Evolutionary conservation across 2,797 vertebrate genomes (phyloP).

Genomic region (Propithecus perrieri): DNA sequence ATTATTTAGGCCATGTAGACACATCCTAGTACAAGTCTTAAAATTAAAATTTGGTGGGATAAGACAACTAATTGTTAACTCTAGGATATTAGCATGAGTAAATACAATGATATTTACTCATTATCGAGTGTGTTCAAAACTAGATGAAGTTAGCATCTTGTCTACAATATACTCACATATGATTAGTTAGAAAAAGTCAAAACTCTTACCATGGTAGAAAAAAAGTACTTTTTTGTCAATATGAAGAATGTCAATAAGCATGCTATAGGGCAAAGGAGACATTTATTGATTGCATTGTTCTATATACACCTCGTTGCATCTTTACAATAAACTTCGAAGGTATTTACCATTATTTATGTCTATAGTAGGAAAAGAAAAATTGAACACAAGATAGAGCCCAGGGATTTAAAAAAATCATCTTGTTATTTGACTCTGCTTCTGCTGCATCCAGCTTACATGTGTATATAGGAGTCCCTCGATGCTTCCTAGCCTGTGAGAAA

Average conservation of each 20-base stretch:
- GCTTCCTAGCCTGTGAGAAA: not conserved
- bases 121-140: not conserved
- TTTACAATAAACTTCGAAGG: not conserved
- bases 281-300: not conserved
- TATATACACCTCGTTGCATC: not conserved
- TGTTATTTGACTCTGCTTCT: not conserved
- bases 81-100: not conserved
- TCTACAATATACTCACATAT: not conserved
- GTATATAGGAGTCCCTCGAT: not conserved
- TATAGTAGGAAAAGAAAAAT: not conserved
- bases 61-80: not conserved
- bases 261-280: not conserved
- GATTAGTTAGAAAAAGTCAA: not conserved
- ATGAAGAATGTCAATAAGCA: not conserved
- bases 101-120: not conserved
- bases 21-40: not conserved
- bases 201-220: not conserved
- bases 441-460: not conserved
- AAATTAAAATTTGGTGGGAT: constrained; percentile 21
- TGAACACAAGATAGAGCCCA: not conserved
- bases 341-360: not conserved
- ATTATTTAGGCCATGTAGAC: not conserved
- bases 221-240: not conserved
- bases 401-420: not conserved
- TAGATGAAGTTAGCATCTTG: not conserved